Conservation (phyloP, 2,888 invertebrate species). For the Pheosia gnoma region DNA sequence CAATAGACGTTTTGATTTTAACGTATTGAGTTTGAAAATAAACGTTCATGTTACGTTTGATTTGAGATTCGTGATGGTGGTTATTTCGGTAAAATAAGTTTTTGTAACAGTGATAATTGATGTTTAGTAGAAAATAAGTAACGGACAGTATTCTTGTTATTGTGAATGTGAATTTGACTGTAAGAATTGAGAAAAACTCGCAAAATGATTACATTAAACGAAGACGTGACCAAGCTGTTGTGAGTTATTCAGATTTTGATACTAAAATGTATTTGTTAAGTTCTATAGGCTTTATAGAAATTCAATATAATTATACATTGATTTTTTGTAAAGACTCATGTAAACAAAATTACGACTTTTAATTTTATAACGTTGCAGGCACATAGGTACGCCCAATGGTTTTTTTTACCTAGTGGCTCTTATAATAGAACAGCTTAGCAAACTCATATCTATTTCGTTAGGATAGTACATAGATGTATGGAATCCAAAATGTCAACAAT, state of each 20-base stretch:
- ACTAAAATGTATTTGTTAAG: not conserved
- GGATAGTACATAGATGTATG: too few species aligned
- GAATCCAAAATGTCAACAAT: too few species aligned
- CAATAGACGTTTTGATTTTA: slow-evolving; percentile 45
- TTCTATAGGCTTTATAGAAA: too few species aligned
- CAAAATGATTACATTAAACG: slow-evolving; percentile 59
- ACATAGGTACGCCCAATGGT: too few species aligned
- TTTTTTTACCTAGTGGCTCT: too few species aligned
- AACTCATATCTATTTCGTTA: too few species aligned
- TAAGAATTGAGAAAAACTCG: slow-evolving; percentile 16
- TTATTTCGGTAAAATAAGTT: slow-evolving; percentile 16
- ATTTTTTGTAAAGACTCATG: too few species aligned
- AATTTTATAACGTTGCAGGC: too few species aligned
- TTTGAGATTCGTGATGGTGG: slow-evolving; percentile 31
- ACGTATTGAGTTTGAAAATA: slow-evolving; percentile 59
- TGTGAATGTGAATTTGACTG: slow-evolving; percentile 34
- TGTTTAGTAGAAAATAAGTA: not conserved
- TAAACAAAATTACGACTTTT: too few species aligned
- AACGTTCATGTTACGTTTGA: slow-evolving; percentile 42
- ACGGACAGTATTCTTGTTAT: slow-evolving; percentile 13
- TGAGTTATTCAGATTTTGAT: slow-evolving; percentile 51
- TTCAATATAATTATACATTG: too few species aligned
- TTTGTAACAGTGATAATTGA: not conserved
- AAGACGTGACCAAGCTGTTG: slow-evolving; percentile 69
- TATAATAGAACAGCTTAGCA: too few species aligned